Percentiles rank a stretch among this genome's conserved stretches.
Conservation (phyloP, 2,888 invertebrate genomes). For the Volucella inanis region DNA sequence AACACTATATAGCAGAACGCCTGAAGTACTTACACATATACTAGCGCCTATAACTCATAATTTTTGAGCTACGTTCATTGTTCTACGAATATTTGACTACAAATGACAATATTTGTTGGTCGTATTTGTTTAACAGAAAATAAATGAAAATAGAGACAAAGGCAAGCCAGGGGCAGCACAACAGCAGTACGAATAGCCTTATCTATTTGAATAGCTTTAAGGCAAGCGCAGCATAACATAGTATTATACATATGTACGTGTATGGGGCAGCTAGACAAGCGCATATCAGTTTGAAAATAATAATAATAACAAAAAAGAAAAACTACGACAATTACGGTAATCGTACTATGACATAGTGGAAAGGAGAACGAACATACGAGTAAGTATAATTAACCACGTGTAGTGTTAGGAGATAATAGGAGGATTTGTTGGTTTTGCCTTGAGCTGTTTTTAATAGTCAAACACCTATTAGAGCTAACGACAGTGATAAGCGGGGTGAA, state of each 20-base stretch:
- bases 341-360: background rate
- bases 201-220: conserved; percentile 38
- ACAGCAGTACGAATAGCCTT: conserved; percentile 9
- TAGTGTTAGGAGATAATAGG: conserved; percentile 11
- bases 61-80: background rate
- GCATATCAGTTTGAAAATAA: conserved; percentile 21
- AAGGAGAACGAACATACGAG: background rate
- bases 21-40: background rate
- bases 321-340: conserved; percentile 14
- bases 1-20: background rate
- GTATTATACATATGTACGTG: background rate
- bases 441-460: conserved; percentile 27
- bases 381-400: conserved; percentile 54
- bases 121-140: conserved; percentile 17
- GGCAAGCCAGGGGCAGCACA: conserved; percentile 2
- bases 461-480: conserved; percentile 60
- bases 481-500: conserved; percentile 47
- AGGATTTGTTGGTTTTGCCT: conserved; percentile 43
- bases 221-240: conserved; percentile 22
- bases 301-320: conserved; percentile 30
- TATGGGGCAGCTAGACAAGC: conserved; percentile 4
- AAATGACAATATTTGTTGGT: conserved; percentile 26
- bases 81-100: background rate
- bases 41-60: no score
- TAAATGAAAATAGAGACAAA: background rate